Conservation (phyloP, 2,888 invertebrate genomes). For the Meta bourneti region DNA sequence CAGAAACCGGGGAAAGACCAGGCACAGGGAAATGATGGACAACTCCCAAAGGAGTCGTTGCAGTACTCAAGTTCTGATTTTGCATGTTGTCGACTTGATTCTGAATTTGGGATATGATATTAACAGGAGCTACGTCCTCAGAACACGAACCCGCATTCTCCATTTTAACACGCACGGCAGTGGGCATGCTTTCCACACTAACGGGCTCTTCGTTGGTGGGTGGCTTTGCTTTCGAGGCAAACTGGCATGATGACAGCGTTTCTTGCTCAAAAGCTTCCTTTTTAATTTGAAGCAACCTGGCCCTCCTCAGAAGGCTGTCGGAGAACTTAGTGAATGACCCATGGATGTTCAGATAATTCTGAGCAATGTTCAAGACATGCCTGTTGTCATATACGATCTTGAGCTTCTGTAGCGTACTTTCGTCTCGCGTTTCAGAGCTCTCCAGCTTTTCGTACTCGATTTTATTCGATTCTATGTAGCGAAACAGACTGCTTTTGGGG, state of each 20-base stretch:
- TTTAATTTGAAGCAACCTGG: constrained; percentile 51
- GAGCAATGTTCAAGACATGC: neutral
- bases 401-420: neutral
- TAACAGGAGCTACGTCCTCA: neutral
- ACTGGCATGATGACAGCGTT: constrained; percentile 32
- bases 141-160: neutral
- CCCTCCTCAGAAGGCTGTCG: constrained; percentile 11
- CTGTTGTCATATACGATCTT: neutral
- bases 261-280: constrained; percentile 52
- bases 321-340: constrained; percentile 52
- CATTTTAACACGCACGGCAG: neutral
- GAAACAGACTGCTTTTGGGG: constrained; percentile 3
- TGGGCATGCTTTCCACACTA: neutral
- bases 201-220: neutral
- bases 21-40: constrained; percentile 44
- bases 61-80: neutral
- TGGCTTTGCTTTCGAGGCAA: neutral
- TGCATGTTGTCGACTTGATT: constrained; percentile 50
- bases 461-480: constrained; percentile 7
- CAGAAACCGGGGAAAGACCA: constrained; percentile 13
- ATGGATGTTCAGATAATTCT: neutral
- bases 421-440: neutral
- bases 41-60: neutral
- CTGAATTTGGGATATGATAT: constrained; percentile 42
- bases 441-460: neutral